Percentiles rank a stretch among this genome's conserved stretches.
Conservation (phyloP, 2,113 vertebrate genomes). For the Vanacampus margaritifer region DNA sequence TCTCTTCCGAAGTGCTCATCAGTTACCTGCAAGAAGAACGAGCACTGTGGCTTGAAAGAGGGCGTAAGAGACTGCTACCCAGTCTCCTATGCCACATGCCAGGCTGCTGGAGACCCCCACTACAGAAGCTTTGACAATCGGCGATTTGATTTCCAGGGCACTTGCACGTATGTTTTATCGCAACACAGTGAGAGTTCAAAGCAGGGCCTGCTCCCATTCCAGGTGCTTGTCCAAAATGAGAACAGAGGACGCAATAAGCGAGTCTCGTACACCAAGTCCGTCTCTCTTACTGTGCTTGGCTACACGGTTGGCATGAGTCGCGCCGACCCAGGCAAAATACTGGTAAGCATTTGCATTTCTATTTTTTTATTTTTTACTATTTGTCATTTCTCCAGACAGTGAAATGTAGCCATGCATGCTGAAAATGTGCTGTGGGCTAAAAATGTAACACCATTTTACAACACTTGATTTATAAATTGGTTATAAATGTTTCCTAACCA, state of each 20-base stretch:
- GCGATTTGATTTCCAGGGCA: conserved; percentile 37
- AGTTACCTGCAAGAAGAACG: conserved; percentile 17
- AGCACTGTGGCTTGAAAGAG: conserved; percentile 13
- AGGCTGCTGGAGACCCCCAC: conserved; percentile 26
- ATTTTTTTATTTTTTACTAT: no score
- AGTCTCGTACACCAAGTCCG: conserved; percentile 28
- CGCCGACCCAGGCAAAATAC: neutral
- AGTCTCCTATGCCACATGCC: conserved; percentile 14
- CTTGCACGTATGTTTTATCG: conserved; percentile 26
- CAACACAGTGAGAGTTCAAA: neutral
- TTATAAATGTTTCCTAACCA: no score
- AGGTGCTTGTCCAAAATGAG: conserved; percentile 28
- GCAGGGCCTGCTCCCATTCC: neutral
- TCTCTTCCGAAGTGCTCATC: conserved; percentile 10
- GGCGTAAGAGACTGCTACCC: conserved; percentile 27
- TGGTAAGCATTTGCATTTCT: conserved; percentile 17
- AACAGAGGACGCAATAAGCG: conserved; percentile 26
- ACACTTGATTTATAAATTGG: no score
- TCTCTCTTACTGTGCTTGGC: conserved; percentile 16
- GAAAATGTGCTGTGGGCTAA: no score
- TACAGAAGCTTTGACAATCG: conserved; percentile 19
- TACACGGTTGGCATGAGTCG: conserved; percentile 32
- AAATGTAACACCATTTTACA: no score
- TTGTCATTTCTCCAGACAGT: neutral
- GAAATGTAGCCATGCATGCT: neutral